These are phyloP conservation scores for Tinea trinotella DNA, from an alignment of 2,888 invertebrate species.

Conservation along the genomic window DNA sequence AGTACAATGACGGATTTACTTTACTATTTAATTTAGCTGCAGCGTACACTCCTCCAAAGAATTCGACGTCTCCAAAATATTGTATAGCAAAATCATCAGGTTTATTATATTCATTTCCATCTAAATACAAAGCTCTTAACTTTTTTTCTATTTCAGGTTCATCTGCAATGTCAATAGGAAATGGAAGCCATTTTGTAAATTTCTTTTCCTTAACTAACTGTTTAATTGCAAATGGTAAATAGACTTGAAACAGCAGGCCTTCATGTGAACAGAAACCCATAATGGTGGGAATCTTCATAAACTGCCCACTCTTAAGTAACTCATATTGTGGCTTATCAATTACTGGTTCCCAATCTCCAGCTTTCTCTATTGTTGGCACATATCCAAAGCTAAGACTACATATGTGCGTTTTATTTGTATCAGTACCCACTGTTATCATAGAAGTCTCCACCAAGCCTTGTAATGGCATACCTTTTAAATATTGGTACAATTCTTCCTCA, in stretches of 20 bases:
- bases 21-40: conserved; percentile 45
- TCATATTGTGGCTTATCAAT: conserved; percentile 49
- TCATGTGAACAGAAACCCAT: conserved; percentile 62
- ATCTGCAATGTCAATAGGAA: conserved; percentile 34
- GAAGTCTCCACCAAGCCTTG: conserved; percentile 43
- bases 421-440: conserved; percentile 32
- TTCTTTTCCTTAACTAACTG: conserved; percentile 31
- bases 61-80: conserved; percentile 63
- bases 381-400: conserved; percentile 64
- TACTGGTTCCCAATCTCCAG: conserved; percentile 58
- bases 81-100: conserved; percentile 51
- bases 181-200: conserved; percentile 45
- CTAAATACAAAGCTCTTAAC: conserved; percentile 58
- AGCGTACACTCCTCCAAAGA: conserved; percentile 47
- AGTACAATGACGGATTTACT: conserved; percentile 58
- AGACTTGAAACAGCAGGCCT: conserved; percentile 46
- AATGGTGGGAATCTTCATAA: conserved; percentile 61
- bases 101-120: conserved; percentile 42
- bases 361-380: conserved; percentile 53
- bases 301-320: conserved; percentile 47
- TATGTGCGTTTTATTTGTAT: conserved; percentile 28
- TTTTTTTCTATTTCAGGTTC: conserved; percentile 34
- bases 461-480: conserved; percentile 39
- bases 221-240: conserved; percentile 23
- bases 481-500: conserved; percentile 38